Conservation (phyloP, 2,888 invertebrate species). For the Anaspis maculata region DNA sequence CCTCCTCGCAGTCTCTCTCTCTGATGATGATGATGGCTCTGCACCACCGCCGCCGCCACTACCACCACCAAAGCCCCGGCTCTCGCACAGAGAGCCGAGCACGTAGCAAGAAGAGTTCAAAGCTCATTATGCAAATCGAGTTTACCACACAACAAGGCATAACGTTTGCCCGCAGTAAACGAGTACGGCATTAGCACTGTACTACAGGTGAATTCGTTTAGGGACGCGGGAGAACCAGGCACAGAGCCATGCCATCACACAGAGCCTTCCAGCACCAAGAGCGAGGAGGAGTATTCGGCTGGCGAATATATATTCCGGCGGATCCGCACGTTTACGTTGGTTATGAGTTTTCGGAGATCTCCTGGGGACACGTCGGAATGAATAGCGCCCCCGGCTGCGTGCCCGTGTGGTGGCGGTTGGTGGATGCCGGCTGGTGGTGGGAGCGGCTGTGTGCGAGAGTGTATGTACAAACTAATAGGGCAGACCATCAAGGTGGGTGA, state of each 20-base stretch:
- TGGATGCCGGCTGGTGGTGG: slow-evolving; percentile 2
- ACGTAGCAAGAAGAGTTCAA: slow-evolving; percentile 13
- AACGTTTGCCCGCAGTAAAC: slow-evolving; percentile 17
- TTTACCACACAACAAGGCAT: slow-evolving; percentile 25
- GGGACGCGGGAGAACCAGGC: no score
- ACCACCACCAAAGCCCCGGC: no score
- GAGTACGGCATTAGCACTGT: slow-evolving; percentile 19
- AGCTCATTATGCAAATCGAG: slow-evolving; percentile 29
- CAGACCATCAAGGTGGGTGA: slow-evolving; percentile 11
- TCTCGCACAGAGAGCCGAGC: background rate
- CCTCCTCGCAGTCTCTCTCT: no score
- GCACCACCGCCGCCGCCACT: no score
- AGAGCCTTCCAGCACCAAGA: no score
- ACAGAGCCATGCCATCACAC: no score
- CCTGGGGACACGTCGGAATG: slow-evolving; percentile 21
- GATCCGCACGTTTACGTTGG: slow-evolving; percentile 5
- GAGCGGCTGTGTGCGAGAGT: slow-evolving; percentile 6
- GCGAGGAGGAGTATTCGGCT: no score
- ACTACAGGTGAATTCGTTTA: slow-evolving; percentile 27
- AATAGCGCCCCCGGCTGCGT: slow-evolving; percentile 10
- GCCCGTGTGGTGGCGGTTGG: slow-evolving; percentile 5
- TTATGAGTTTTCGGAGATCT: slow-evolving; percentile 13
- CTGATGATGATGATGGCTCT: no score
- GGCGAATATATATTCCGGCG: slow-evolving; percentile 11
- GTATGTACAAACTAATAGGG: slow-evolving; percentile 14